Conservation (phyloP, 2,113 vertebrate species). For the human region DNA sequence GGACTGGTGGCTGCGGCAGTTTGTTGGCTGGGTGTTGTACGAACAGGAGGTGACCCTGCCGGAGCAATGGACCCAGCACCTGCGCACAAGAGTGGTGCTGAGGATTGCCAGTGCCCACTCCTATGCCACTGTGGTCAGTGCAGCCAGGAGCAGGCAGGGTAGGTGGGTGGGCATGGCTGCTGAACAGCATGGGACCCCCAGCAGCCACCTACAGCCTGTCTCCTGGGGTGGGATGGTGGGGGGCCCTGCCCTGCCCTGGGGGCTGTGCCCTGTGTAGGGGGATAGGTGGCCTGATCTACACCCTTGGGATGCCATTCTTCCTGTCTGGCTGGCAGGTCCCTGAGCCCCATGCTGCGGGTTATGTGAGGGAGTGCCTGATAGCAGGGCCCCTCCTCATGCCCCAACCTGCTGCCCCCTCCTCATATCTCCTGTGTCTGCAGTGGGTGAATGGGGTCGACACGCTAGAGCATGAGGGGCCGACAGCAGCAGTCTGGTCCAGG, state of each 20-base stretch:
- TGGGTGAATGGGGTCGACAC: constrained; percentile 96
- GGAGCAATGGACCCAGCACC: constrained; percentile 84
- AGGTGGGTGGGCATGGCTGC: accelerated
- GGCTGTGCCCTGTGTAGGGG: no score
- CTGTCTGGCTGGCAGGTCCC: background rate
- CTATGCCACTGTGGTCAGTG: constrained; percentile 89
- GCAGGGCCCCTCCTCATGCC: no score
- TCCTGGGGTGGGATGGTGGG: background rate
- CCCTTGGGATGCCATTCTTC: no score
- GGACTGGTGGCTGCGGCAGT: constrained; percentile 86
- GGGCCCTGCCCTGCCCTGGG: background rate
- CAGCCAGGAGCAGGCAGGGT: no score
- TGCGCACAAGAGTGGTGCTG: constrained; percentile 87
- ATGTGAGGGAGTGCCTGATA: background rate
- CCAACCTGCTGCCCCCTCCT: background rate
- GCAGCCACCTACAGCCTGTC: background rate
- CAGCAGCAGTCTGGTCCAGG: no score
- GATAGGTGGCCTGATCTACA: no score
- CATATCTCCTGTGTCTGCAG: constrained; percentile 78
- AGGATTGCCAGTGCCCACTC: constrained; percentile 95
- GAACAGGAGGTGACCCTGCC: constrained; percentile 91
- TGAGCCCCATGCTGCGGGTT: background rate
- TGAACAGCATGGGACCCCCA: background rate
- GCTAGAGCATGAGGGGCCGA: constrained; percentile 83
- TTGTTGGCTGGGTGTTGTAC: constrained; percentile 98